phyloP scores from a whole-genome alignment of 1,140 invertebrate genomes.

The Drosophila biarmipes region DNA sequence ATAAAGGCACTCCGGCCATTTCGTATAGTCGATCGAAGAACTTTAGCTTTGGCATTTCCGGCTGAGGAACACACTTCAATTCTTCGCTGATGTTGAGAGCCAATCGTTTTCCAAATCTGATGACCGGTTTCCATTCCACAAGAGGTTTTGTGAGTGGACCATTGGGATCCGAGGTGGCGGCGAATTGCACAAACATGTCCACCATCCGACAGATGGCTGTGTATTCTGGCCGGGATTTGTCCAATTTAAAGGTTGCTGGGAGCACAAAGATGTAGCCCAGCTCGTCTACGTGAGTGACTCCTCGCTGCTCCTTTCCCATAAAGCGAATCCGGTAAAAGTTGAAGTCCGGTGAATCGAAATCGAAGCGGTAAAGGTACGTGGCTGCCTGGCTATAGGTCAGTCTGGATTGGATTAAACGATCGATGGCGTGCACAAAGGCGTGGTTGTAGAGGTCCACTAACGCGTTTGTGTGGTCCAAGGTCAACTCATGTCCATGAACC shows the following conservation, averaged over 20 bases:
- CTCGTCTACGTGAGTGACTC: conserved; percentile 87
- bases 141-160: conserved; percentile 38
- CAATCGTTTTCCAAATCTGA: conserved; percentile 55
- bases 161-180: conserved; percentile 80
- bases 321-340: conserved; percentile 68
- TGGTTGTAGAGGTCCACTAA: conserved; percentile 50
- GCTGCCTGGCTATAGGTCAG: conserved; percentile 62
- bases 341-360: conserved; percentile 75
- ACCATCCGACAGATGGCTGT: conserved; percentile 84
- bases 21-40: conserved; percentile 60
- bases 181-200: conserved; percentile 84
- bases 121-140: conserved; percentile 78
- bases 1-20: conserved; percentile 32
- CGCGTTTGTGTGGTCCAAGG: neutral
- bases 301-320: conserved; percentile 64
- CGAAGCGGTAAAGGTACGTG: conserved; percentile 85
- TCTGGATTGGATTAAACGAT: conserved; percentile 70
- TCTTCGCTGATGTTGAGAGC: conserved; percentile 84
- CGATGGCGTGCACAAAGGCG: conserved; percentile 65
- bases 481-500: conserved; percentile 10
- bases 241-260: conserved; percentile 81
- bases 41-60: conserved; percentile 75
- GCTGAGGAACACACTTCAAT: conserved; percentile 75
- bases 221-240: conserved; percentile 68
- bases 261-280: conserved; percentile 87